These are phyloP conservation scores for Tetragonula carbonaria DNA, from an alignment of 2,888 invertebrate species.

Conservation along the genomic window DNA sequence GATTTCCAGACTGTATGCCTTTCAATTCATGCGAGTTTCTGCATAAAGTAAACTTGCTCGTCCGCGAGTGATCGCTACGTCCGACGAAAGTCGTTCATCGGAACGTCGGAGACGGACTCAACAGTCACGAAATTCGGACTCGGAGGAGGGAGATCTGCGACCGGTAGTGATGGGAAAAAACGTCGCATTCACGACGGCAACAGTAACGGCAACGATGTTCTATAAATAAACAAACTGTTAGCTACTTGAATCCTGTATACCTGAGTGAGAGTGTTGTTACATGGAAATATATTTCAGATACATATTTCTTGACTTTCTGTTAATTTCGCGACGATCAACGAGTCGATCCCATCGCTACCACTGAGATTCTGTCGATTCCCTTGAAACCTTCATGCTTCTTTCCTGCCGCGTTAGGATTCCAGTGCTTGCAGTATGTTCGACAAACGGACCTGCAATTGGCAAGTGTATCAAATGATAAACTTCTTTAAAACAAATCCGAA, in stretches of 20 bases:
- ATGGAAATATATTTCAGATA: background rate
- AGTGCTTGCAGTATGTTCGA: background rate
- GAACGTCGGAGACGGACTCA: constrained; percentile 25
- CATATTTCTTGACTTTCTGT: background rate
- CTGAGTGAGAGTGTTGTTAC: background rate
- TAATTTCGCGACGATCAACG: background rate
- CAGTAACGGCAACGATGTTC: background rate
- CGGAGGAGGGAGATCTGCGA: constrained; percentile 49
- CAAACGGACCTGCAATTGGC: background rate
- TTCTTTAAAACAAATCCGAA: background rate
- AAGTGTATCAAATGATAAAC: background rate
- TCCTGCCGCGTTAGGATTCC: too few relatives aligned
- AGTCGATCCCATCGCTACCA: background rate
- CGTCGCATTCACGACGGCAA: background rate
- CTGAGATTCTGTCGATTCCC: constrained; percentile 4
- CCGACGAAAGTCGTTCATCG: constrained; percentile 8
- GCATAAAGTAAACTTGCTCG: background rate
- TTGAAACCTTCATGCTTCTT: background rate
- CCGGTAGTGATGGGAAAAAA: constrained; percentile 37
- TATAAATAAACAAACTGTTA: background rate
- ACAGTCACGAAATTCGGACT: constrained; percentile 44
- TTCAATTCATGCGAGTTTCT: background rate
- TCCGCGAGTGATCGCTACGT: constrained; percentile 46
- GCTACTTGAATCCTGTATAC: background rate
- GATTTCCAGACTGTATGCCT: background rate